Evolutionary conservation across 92 coral and sea anemone genomes (phyloP).

Genomic region (Zoanthus solanderi): DNA sequence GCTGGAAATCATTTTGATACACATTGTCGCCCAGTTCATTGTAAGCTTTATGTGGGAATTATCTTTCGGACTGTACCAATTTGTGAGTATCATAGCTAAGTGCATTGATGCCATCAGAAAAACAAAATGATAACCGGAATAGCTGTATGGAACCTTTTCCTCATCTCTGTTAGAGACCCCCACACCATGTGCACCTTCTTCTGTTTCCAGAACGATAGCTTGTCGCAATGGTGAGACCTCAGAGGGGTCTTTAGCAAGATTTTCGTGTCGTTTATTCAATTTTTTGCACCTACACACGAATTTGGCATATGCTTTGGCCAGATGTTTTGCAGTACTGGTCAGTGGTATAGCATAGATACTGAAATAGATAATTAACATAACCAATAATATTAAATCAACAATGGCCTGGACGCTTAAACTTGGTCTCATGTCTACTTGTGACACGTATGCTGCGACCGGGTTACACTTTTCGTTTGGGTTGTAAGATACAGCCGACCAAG

Average conservation of each 20-base stretch:
- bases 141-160: slow-evolving; percentile 79
- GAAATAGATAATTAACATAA: slow-evolving; percentile 77
- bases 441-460: slow-evolving; percentile 90
- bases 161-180: slow-evolving; percentile 48
- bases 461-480: slow-evolving; percentile 96
- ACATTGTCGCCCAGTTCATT: slow-evolving; percentile 98
- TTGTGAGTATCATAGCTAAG: slow-evolving; percentile 90
- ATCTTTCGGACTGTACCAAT: slow-evolving; percentile 94
- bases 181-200: not conserved
- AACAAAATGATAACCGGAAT: slow-evolving; percentile 87
- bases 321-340: slow-evolving; percentile 60
- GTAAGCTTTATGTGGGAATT: slow-evolving; percentile 86
- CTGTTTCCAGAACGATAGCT: not conserved
- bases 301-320: slow-evolving; percentile 45
- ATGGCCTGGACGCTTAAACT: slow-evolving; percentile 88
- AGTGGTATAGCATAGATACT: slow-evolving; percentile 74
- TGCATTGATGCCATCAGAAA: slow-evolving; percentile 88
- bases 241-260: slow-evolving; percentile 3
- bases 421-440: slow-evolving; percentile 97
- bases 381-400: slow-evolving; percentile 76
- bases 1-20: slow-evolving; percentile 93
- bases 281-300: not conserved
- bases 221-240: slow-evolving; percentile 33
- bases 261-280: not conserved
- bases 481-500: slow-evolving; percentile 93